phyloP scores from a whole-genome alignment of 2,797 vertebrate species.

The Xerus rutilus region DNA sequence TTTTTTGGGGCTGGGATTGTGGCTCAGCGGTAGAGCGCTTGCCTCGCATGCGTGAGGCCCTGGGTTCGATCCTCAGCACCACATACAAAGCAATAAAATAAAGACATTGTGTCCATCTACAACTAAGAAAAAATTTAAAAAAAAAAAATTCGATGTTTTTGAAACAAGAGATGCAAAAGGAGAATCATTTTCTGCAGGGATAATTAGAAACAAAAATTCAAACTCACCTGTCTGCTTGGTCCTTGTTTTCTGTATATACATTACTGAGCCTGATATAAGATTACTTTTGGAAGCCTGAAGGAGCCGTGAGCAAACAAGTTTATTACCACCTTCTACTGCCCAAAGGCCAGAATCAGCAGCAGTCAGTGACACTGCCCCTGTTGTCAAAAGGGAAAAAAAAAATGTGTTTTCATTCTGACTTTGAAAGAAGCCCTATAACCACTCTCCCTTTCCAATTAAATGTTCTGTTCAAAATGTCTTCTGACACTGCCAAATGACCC shows the following conservation, averaged over 20 bases:
- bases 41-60: no score
- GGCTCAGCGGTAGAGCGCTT: no score
- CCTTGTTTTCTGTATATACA: slow-evolving; percentile 89
- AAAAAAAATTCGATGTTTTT: not conserved
- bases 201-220: slow-evolving; percentile 6
- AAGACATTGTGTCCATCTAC: no score
- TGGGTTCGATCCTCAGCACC: no score
- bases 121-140: no score
- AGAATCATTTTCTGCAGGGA: not conserved
- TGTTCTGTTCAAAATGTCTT: slow-evolving; percentile 15
- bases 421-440: not conserved
- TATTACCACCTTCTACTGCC: slow-evolving; percentile 96
- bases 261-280: slow-evolving; percentile 91
- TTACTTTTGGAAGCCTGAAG: slow-evolving; percentile 93
- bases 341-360: slow-evolving; percentile 91
- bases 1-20: no score
- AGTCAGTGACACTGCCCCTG: slow-evolving; percentile 93
- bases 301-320: slow-evolving; percentile 92
- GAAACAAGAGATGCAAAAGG: not conserved
- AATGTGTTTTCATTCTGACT: slow-evolving; percentile 22
- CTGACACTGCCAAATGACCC: not conserved
- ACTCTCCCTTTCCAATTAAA: not conserved
- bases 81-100: no score
- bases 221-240: slow-evolving; percentile 90
- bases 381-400: not conserved